Evolutionary conservation across 2,888 invertebrate genomes (phyloP), one percentile per base, ranked within the genome.

Genomic region (Cyclophora punctaria): DNA sequence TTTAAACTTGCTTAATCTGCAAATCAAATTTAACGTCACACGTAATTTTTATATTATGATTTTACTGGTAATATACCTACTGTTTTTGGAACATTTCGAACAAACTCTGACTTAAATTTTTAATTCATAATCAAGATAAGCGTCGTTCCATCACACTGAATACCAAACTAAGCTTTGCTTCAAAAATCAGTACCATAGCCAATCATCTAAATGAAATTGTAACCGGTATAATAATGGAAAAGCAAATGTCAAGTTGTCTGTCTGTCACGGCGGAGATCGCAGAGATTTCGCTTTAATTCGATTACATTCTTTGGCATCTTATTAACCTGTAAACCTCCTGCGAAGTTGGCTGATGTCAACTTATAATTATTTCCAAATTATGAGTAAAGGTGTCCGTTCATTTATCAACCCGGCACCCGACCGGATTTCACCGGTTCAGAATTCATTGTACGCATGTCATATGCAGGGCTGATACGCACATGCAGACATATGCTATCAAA

Each of bases 211-310:
- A 58, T 52, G 53, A 58, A 48, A 57, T 50, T 49, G 47, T 46
- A 52, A 63, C 64, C 58, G 52, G 56, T 57, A 61, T 62, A 61
- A 63, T 63, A 61, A 58, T 57, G 60, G 61, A 62, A 61, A 63
- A 58, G 54, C 50, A 52, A 57, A 56, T 56, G 65, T 59, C 65
- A 61, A 56, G 33, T 5, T 37, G 37, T 37, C 52, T 58, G 62
- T 62, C 63, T 57, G 59, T 58, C 53, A 55, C 53, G 54, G 52
- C 45, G 57, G 57, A 58, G 20, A 60, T 60, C 57, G 56, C 42
- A 37, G 52, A 60, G 53, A 34, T 44, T 56, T 37, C 44, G 47
- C 50, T 50, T 52, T 58, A 56, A 64, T 62, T 59, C 45, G 55
- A 58, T 59, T 59, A 49, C 51, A 55, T 52, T 60, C 62, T 59